A percentile compares a stretch with the other conserved stretches of the same genome.
Conservation (phyloP, 2,888 invertebrate genomes). For the Heteromyza rotundicornis region DNA sequence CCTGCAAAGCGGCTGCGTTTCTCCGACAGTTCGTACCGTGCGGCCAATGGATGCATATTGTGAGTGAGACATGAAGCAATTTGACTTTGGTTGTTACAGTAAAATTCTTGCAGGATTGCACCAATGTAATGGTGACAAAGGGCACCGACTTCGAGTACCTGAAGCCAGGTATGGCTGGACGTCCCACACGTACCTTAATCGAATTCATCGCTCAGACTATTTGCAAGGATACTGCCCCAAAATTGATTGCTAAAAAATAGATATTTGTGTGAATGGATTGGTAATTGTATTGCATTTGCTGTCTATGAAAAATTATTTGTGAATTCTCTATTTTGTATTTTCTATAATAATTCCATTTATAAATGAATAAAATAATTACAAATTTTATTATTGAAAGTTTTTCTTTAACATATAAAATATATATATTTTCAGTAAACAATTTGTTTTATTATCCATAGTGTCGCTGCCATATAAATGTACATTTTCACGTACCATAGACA, state of each 20-base stretch:
- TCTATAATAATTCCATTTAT: background rate
- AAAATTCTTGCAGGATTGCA: constrained; percentile 69
- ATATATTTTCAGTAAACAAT: constrained; percentile 9
- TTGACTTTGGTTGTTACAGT: background rate
- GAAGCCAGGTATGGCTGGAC: constrained; percentile 73
- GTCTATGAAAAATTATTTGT: constrained; percentile 12
- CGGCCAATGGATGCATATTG: constrained; percentile 80
- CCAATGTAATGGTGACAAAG: constrained; percentile 75
- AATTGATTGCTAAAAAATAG: constrained; percentile 33
- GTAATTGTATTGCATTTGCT: constrained; percentile 11
- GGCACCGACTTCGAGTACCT: constrained; percentile 70
- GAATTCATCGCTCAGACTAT: constrained; percentile 71
- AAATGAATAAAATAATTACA: constrained; percentile 9
- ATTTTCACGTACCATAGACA: too few species aligned
- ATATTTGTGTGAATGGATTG: background rate
- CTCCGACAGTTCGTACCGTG: constrained; percentile 74
- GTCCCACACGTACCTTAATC: constrained; percentile 78
- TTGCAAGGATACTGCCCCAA: constrained; percentile 56
- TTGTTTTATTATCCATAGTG: too few species aligned
- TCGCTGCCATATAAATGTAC: too few species aligned
- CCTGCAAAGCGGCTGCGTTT: constrained; percentile 82
- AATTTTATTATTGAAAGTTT: constrained; percentile 13
- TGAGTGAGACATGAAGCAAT: constrained; percentile 33
- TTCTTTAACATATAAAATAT: background rate
- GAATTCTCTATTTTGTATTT: constrained; percentile 3